Base-by-base conservation (phyloP, 2,797 vertebrate species). In the Choloepus didactylus region DNA sequence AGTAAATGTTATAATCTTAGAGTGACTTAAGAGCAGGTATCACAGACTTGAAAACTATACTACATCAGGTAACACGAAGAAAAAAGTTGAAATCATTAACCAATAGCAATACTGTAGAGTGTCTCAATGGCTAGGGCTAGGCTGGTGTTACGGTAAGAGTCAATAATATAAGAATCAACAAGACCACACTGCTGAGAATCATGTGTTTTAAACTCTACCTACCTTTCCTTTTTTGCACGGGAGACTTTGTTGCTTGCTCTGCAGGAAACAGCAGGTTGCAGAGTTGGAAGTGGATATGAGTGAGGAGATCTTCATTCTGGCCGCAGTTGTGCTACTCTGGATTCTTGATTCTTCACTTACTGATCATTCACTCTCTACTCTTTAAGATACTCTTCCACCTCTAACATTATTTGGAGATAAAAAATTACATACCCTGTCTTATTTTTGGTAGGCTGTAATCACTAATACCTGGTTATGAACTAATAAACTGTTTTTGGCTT, bases 71-170 rank as follows among this genome's bases (percentile, higher is more conserved):
- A 93, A 87, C 96, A 73, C 35, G 82, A 87, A 73, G 66, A 27
- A 19, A 79, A 87, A 87, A 62, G 29, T 75, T 67, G 49, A 60
- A 92, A 72, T 93, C 76, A 66, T 54, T 87, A 25, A 60, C 14
- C 51, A 46, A 21, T 18, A 70, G n/a, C 2, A 12, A 15, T 54
- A 23, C 59, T 51, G 7, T 73, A 38, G 31, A 87, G 1, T 31
- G 21, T 67, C 35, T 88, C 60, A 35, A 3, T 29, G 51, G 69
- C 41, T 64, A 35, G 31, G 54, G 16, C 5, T 72, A 46, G 41
- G 35, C 6, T 64, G 69, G 0, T 41, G 38, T 88, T 59, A 56
- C 4, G 10, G 73, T 41, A 38, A 81, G 49, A 80, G 25, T 56
- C 16, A n/a, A 27, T 49, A 77, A 66, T 31, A 35, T 19, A 31